A percentile compares a stretch with the other conserved stretches of the same genome.
Evolutionary conservation across 2,888 invertebrate genomes (phyloP).

Genomic region (Timema podura): DNA sequence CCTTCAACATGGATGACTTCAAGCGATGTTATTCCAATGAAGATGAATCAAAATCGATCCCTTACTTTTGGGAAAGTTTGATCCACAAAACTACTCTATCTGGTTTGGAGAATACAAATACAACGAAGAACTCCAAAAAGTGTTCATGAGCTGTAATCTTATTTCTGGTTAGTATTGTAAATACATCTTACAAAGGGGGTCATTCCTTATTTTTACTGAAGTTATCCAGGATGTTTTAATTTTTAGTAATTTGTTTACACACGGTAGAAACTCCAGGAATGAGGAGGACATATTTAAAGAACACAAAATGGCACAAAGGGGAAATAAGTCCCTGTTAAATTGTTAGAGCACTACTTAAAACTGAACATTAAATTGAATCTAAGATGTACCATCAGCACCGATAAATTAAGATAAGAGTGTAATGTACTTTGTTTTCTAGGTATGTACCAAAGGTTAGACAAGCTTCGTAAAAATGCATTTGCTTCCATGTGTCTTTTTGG

Average conservation of each 20-base stretch:
- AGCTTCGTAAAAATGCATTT: conserved; percentile 95
- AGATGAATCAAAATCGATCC: conserved; percentile 86
- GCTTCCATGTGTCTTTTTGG: conserved; percentile 93
- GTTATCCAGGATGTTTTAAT: no score
- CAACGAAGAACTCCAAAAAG: conserved; percentile 82
- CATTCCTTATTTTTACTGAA: no score
- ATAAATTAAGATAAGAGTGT: no score
- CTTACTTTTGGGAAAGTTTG: conserved; percentile 99
- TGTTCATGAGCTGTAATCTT: conserved; percentile 98
- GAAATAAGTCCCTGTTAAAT: no score
- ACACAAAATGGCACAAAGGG: no score
- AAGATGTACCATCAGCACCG: no score
- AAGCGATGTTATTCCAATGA: conserved; percentile 97
- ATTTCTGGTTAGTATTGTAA: conserved; percentile 79
- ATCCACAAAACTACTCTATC: conserved; percentile 91
- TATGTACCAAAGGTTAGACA: conserved; percentile 97
- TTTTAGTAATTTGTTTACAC: no score
- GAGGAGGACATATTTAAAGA: no score
- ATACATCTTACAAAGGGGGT: no score
- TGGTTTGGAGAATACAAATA: conserved; percentile 98
- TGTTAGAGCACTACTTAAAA: background rate
- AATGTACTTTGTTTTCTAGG: conserved; percentile 52
- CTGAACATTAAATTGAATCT: background rate
- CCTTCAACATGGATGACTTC: conserved; percentile 94
- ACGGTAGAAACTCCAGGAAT: no score